Evolutionary conservation across 2,888 invertebrate species (phyloP), one percentile per base, ranked within the genome.

Genomic region (Altica lythri): DNA sequence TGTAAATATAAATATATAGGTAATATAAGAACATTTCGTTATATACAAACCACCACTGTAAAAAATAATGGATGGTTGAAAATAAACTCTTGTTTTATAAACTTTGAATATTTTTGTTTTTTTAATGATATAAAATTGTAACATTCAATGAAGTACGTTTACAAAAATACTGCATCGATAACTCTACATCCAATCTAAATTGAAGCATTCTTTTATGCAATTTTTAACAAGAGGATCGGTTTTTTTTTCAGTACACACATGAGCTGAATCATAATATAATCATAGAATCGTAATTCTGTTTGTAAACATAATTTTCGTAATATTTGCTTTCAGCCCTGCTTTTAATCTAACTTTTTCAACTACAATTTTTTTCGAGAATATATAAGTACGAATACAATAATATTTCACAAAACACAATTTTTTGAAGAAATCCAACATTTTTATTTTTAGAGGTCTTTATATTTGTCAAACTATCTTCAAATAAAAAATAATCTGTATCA

Each of bases 341-440:
- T 40, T 40, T 10, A 22, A 22, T 10, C 22, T 40, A 40, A 6
- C n/a, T 6, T 3, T 14, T 22, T 40, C 22, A 40, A 22, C 22
- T 40, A 45, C 25, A 45, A 17, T 35, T 35, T n/a, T n/a, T n/a
- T 25, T 35, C 46, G 13, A 46, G 38, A 30, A 22, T 45, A 45
- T 18, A 38, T 10, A 17, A 16, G 29, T n/a, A 32, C 19, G 5
- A 50, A 50, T 43, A 43, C 44, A 51, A 51, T 38, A 40, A 22
- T 35, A 49, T 32, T 40, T 49, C 46, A 59, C 55, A 18, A 53
- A 55, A 53, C 52, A 55, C 53, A 58, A 53, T 29, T 53, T n/a
- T n/a, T n/a, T n/a, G n/a, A n/a, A n/a, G n/a, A n/a, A n/a, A n/a
- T n/a, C n/a, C n/a, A n/a, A n/a, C n/a, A n/a, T n/a, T n/a, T n/a